Conservation (phyloP, 1,140 invertebrate genomes). For the Caerostris darwini region DNA sequence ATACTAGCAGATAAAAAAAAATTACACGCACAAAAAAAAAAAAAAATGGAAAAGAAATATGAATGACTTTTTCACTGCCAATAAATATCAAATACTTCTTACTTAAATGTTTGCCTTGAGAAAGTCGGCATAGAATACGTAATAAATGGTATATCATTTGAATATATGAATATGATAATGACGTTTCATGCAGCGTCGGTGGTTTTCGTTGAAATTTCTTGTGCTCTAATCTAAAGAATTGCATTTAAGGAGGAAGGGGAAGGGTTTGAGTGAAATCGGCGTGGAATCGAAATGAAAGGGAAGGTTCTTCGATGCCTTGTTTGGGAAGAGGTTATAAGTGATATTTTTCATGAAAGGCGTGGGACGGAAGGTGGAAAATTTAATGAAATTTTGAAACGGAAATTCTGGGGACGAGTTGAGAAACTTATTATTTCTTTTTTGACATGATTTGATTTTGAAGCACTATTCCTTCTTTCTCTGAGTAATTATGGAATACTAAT, state of each 20-base stretch:
- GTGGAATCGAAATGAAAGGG: background rate
- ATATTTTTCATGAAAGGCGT: constrained; percentile 38
- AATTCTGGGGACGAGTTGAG: background rate
- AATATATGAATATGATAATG: too few relatives aligned
- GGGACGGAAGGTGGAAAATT: constrained; percentile 31
- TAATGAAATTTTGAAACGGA: constrained; percentile 53
- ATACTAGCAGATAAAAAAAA: too few relatives aligned
- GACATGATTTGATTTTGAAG: constrained; percentile 61
- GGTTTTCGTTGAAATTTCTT: constrained; percentile 22
- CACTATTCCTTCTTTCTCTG: background rate
- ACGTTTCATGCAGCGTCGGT: too few relatives aligned
- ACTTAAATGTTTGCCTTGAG: too few relatives aligned
- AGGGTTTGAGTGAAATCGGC: constrained; percentile 33
- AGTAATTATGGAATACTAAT: constrained; percentile 31
- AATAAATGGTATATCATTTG: too few relatives aligned
- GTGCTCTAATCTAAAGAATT: constrained; percentile 57
- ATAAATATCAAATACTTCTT: too few relatives aligned
- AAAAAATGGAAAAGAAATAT: too few relatives aligned
- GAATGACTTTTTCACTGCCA: too few relatives aligned
- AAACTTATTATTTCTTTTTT: constrained; percentile 40
- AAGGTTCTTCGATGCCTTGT: background rate
- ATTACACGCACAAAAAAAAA: too few relatives aligned
- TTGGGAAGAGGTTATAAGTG: constrained; percentile 50
- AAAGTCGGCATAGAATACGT: too few relatives aligned
- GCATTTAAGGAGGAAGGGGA: constrained; percentile 39